Base-by-base conservation (phyloP, 1,140 invertebrate species). In the Pararge aegeria region DNA sequence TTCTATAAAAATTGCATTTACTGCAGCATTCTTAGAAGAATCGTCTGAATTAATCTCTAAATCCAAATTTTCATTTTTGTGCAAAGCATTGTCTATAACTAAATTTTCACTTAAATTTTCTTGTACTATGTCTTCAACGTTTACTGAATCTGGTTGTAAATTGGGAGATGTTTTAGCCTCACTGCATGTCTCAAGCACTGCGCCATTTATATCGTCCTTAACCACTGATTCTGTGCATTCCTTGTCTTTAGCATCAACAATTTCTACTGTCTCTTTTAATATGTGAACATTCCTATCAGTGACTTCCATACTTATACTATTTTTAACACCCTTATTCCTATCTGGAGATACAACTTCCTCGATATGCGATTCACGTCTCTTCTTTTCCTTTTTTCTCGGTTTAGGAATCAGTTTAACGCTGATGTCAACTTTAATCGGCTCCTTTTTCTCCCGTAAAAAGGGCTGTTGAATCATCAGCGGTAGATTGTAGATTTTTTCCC, bases 331-430 rank as follows among this genome's bases (percentile, higher is more conserved):
- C 66, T 75, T 80, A 70, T 75, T 64, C 10, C 73, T 83, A 70
- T 72, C 68, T 68, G 62, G 46, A 55, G 80, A 75, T 61, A 71
- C 66, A 70, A 81, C 72, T 61, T 89, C 90, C 70, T 90, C 77
- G 44, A 80, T 64, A 58, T 83, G 75, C 52, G 65, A 68, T 55
- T 80, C 78, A 34, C 77, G 72, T 70, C 73, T 82, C 54, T 80
- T 87, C 64, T 76, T 84, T 30, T 90, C 86, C 27, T 76, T 83
- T 61, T 89, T 91, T 59, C 88, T 84, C 60, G 88, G 75, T 90
- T 93, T 95, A 42, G 94, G 94, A 80, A 94, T 92, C 77, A 95
- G 88, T 87, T 95, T 94, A 68, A 95, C 93, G 90, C 94, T 95
- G 72, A 95, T 93, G 90, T 95, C 94, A 79, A 95, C 92, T 91